Conservation (phyloP, 2,797 vertebrate species). For the Gambelia wislizenii region DNA sequence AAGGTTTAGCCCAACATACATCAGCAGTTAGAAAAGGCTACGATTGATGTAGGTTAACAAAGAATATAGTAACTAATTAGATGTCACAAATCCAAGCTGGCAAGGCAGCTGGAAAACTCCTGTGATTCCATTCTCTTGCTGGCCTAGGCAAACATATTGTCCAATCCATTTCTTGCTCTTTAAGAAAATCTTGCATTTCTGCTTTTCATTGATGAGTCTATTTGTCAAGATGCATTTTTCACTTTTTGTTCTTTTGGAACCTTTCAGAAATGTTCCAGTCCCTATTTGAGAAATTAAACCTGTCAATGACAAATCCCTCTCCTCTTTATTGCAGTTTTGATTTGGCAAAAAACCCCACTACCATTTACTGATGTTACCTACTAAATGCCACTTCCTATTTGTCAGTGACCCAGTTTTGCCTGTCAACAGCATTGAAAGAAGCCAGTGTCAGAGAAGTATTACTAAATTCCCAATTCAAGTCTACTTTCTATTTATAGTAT, state of each 20-base stretch:
- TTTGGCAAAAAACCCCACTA: not conserved
- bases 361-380: not conserved
- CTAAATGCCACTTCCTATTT: not conserved
- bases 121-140: not conserved
- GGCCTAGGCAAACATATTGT: not conserved
- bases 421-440: not conserved
- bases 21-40: no score
- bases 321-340: not conserved
- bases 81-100: not conserved
- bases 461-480: not conserved
- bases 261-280: not conserved
- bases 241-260: constrained; percentile 2
- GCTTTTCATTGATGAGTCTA: not conserved
- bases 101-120: not conserved
- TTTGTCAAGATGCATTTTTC: not conserved
- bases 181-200: not conserved
- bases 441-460: not conserved
- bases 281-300: not conserved
- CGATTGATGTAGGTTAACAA: no score
- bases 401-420: not conserved
- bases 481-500: not conserved
- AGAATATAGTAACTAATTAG: no score
- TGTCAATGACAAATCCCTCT: not conserved
- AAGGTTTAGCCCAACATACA: not conserved
- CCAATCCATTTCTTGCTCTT: not conserved